Conservation (phyloP, 2,797 vertebrate species). For the Sparus aurata region DNA sequence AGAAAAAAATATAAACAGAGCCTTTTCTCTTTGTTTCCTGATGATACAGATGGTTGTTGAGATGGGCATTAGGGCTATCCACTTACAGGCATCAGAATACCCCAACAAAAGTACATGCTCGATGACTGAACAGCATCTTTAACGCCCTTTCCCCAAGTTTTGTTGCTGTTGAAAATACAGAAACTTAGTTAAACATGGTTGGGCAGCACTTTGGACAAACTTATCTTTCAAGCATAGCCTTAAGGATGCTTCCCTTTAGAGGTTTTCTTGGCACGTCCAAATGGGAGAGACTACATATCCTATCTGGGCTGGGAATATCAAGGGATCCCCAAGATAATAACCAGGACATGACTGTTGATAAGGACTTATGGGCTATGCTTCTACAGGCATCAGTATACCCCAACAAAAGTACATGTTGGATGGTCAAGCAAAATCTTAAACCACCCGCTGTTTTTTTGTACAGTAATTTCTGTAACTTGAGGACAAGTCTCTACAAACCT, state of each 20-base stretch:
- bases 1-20: background rate
- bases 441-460: too few species aligned
- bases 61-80: background rate
- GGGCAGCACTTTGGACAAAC: background rate
- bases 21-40: constrained; percentile 1
- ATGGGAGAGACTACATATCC: too few species aligned
- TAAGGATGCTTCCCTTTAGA: too few species aligned
- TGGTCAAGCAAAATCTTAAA: background rate
- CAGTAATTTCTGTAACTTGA: too few species aligned
- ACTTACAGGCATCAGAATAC: background rate
- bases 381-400: background rate
- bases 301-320: too few species aligned
- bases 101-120: background rate
- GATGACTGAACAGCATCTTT: background rate
- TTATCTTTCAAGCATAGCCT: too few species aligned
- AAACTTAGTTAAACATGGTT: background rate
- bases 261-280: too few species aligned
- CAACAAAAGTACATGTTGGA: background rate
- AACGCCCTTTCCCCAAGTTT: background rate
- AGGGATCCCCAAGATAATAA: too few species aligned
- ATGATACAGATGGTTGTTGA: background rate
- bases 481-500: background rate
- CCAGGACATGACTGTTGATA: background rate
- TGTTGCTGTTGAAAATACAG: background rate
- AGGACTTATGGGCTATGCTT: too few species aligned